These are phyloP conservation scores for Brachyhypopomus gauderio DNA, from an alignment of 2,113 vertebrate species.

Conservation along the genomic window DNA sequence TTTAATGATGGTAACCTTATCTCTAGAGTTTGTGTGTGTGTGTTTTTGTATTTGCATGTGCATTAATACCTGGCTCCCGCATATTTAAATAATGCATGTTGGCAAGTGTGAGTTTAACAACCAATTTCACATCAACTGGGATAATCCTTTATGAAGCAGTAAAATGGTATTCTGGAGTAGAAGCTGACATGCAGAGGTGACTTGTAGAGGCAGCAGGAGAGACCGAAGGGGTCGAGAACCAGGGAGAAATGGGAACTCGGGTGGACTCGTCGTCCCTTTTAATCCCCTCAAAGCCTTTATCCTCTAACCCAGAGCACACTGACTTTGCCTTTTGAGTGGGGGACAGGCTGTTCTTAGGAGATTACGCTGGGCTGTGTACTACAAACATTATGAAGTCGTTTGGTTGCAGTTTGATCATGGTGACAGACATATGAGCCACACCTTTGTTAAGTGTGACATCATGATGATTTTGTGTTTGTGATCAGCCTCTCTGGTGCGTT, in stretches of 20 bases:
- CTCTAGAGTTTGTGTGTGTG: not conserved
- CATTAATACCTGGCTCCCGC: not conserved
- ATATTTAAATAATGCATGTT: slow-evolving; percentile 6
- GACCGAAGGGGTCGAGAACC: slow-evolving; percentile 45
- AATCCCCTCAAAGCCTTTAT: slow-evolving; percentile 61
- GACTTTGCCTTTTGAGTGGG: not conserved
- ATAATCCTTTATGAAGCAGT: slow-evolving; percentile 71
- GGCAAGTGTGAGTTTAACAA: slow-evolving; percentile 52
- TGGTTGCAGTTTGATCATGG: not conserved
- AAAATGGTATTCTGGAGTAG: slow-evolving; percentile 71
- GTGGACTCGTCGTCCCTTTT: slow-evolving; percentile 58
- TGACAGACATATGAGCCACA: not conserved
- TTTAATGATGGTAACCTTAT: slow-evolving; percentile 14
- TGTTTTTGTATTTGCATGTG: not conserved
- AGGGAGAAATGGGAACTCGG: slow-evolving; percentile 53
- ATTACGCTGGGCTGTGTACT: slow-evolving; percentile 29
- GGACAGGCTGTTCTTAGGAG: slow-evolving; percentile 36
- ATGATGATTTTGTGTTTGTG: not conserved
- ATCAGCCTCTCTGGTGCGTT: not conserved
- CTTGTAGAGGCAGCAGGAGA: slow-evolving; percentile 51
- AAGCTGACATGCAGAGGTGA: slow-evolving; percentile 64
- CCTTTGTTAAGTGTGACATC: not conserved
- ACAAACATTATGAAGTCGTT: not conserved
- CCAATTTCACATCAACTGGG: slow-evolving; percentile 67
- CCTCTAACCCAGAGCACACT: slow-evolving; percentile 50